Percentiles rank a stretch among this genome's conserved stretches.
Conservation (phyloP, 2,113 vertebrate genomes). For the Mobula birostris region DNA sequence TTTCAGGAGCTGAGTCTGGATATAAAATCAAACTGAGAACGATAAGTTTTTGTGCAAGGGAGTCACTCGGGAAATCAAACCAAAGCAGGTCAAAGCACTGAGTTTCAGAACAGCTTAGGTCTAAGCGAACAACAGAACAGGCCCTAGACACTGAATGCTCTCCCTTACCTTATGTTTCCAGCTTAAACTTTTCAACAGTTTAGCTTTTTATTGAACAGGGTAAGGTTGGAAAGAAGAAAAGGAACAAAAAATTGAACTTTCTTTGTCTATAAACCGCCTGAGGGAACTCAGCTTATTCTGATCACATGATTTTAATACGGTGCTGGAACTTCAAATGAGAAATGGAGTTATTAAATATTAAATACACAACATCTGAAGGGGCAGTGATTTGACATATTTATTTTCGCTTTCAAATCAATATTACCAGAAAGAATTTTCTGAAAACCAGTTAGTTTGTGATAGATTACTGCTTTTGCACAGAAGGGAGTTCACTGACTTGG, state of each 20-base stretch:
- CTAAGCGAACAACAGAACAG: too few relatives aligned
- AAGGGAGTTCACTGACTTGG: not conserved
- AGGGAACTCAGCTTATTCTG: conserved; percentile 33
- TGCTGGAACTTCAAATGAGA: conserved; percentile 45
- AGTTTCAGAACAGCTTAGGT: conserved; percentile 47
- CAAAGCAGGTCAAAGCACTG: conserved; percentile 39
- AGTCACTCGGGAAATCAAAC: not conserved
- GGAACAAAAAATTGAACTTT: not conserved
- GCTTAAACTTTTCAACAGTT: too few relatives aligned
- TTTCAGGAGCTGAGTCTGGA: too few relatives aligned
- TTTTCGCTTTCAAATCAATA: conserved; percentile 54
- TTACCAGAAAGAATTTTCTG: not conserved
- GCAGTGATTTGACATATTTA: conserved; percentile 46
- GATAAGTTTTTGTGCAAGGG: too few relatives aligned
- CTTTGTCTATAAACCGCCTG: not conserved
- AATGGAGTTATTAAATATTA: conserved; percentile 49
- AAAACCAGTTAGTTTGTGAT: not conserved
- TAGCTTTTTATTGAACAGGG: not conserved
- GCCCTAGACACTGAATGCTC: too few relatives aligned
- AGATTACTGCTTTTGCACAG: not conserved
- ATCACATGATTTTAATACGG: conserved; percentile 47
- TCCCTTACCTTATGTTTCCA: not conserved
- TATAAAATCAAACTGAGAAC: conserved; percentile 48
- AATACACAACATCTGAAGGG: conserved; percentile 44
- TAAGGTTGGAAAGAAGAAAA: not conserved